These are phyloP conservation scores for Pocillopora meandrina DNA, from an alignment of 92 coral and sea anemone genomes.

Conservation along the genomic window DNA sequence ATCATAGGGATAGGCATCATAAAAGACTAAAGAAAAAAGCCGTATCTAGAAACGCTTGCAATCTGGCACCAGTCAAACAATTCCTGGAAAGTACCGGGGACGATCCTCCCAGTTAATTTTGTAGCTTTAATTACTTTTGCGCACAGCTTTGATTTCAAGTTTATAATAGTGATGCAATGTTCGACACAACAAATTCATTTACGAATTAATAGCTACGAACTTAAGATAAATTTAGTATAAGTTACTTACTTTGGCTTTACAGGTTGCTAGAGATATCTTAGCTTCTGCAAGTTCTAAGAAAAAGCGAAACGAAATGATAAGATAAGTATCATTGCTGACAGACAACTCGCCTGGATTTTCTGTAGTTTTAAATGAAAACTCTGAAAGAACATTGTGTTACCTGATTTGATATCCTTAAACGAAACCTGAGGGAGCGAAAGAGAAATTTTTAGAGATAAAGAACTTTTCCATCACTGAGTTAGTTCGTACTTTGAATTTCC, in stretches of 20 bases:
- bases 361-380: not conserved
- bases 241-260: constrained; percentile 72
- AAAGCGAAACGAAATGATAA: not conserved
- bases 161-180: too few relatives aligned
- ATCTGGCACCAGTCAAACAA: too few relatives aligned
- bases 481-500: too few relatives aligned
- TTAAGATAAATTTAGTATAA: not conserved
- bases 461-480: not conserved
- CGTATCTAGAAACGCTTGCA: too few relatives aligned
- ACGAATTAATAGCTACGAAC: not conserved
- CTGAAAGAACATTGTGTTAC: constrained; percentile 17
- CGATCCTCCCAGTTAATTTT: too few relatives aligned
- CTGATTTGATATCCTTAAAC: constrained; percentile 80
- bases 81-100: too few relatives aligned
- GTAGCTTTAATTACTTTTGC: too few relatives aligned
- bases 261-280: constrained; percentile 76
- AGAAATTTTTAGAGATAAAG: too few relatives aligned
- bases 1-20: too few relatives aligned
- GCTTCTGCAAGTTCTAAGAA: constrained; percentile 79
- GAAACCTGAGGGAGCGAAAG: constrained; percentile 56
- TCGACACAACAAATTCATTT: too few relatives aligned
- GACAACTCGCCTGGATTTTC: not conserved
- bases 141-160: too few relatives aligned
- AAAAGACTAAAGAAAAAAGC: too few relatives aligned
- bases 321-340: not conserved